A percentile compares a stretch with the other conserved stretches of the same genome.
Conservation (phyloP, 2,888 invertebrate species). For the Adelphocoris suturalis region DNA sequence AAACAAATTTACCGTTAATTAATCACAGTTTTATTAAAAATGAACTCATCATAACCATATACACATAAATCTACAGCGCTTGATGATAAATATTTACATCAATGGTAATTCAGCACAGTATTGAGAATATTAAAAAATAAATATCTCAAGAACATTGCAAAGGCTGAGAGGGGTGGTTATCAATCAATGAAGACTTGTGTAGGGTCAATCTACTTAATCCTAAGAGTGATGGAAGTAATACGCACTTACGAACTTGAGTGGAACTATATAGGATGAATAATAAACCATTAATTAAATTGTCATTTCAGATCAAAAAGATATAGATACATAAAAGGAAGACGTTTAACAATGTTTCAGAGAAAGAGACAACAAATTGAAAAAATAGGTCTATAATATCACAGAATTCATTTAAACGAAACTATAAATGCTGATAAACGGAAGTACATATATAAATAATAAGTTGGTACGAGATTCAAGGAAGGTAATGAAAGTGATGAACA, state of each 20-base stretch:
- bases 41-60: constrained; percentile 46
- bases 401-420: constrained; percentile 3
- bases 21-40: constrained; percentile 47
- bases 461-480: not conserved
- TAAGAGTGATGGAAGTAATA: not conserved
- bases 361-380: constrained; percentile 37
- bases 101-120: constrained; percentile 9
- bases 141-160: constrained; percentile 28
- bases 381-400: constrained; percentile 41
- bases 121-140: constrained; percentile 35
- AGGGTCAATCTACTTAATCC: not conserved
- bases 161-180: constrained; percentile 20
- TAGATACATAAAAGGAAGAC: constrained; percentile 47
- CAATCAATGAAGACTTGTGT: constrained; percentile 16
- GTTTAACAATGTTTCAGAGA: not conserved
- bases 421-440: not conserved
- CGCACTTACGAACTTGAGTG: not conserved
- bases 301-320: not conserved
- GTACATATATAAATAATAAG: not conserved
- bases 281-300: not conserved
- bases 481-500: not conserved
- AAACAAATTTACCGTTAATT: not conserved
- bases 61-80: constrained; percentile 33
- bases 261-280: not conserved
- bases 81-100: constrained; percentile 19